A percentile compares a stretch with the other conserved stretches of the same genome.
phyloP scores from a whole-genome alignment of 2,888 invertebrate species.

The Pyrgus malvae region DNA sequence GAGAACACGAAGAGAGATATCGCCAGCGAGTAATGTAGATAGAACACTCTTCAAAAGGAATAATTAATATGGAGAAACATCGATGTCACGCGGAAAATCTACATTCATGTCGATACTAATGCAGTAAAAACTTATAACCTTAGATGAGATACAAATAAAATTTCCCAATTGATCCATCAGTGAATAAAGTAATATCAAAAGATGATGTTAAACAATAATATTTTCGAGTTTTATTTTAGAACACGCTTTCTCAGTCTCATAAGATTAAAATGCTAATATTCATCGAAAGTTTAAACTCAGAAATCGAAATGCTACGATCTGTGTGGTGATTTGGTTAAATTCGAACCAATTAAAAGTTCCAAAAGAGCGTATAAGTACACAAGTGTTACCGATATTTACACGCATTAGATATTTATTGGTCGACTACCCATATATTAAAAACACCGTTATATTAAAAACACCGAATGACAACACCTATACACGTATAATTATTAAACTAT shows the following conservation, averaged over 20 bases:
- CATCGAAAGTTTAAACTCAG: conserved; percentile 37
- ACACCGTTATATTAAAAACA: conserved; percentile 49
- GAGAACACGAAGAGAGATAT: too few relatives aligned
- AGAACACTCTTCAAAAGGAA: not conserved
- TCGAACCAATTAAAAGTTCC: conserved; percentile 17
- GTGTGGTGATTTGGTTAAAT: conserved; percentile 23
- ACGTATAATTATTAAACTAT: conserved; percentile 46
- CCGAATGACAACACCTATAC: conserved; percentile 66
- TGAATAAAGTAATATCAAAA: conserved; percentile 39
- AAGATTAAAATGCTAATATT: conserved; percentile 67
- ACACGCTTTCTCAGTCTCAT: conserved; percentile 79
- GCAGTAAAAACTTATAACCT: conserved; percentile 10
- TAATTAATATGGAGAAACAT: not conserved
- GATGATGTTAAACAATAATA: conserved; percentile 39
- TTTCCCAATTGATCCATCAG: conserved; percentile 31
- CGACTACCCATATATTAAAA: conserved; percentile 47
- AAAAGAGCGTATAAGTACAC: conserved; percentile 13
- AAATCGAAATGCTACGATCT: conserved; percentile 29
- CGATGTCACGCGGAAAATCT: not conserved
- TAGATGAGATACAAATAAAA: conserved; percentile 29
- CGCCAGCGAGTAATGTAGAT: too few relatives aligned
- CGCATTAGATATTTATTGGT: conserved; percentile 45
- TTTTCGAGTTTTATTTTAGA: conserved; percentile 64
- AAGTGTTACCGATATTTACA: conserved; percentile 25
- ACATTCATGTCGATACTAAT: conserved; percentile 2